Evolutionary conservation across 35 echinoderm and acorn worm genomes (phyloP), one percentile per base, ranked within the genome.

Genomic region (Stichopus chloronotus): DNA sequence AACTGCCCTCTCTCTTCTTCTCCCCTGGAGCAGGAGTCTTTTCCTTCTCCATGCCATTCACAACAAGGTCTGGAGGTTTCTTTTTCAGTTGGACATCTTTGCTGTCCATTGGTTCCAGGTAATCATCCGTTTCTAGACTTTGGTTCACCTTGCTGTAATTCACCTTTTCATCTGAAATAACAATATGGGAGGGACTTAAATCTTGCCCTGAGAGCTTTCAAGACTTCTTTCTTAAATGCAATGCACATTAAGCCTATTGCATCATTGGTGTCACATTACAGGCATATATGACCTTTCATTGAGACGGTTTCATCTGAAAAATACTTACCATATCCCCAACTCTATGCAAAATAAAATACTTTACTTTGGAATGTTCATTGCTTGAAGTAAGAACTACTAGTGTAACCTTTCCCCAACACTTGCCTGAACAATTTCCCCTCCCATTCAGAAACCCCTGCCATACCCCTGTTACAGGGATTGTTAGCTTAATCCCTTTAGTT

Each of bases 41-140:
- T 52, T 30, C 81, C 58, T 11, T 71, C 78, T 21, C 61, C n/a
- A 58, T 56, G 58, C 55, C 93, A 12, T 52, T 52, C 30, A 68
- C 55, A 52, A 63, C 25, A 9, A 92, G 58, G 30, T 84, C 8
- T 25, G 83, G 76, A 57, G 90, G 78, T 87, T 85, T 81, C 63
- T 90, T 22, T 60, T 80, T 90, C 90, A 65, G 55, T 87, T 94
- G 57, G 17, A 78, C 17, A 54, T 93, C 91, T 30, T 95, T 89
- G 53, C 89, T 95, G 30, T 94, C 94, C 88, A 98, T 95, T 6
- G 96, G 96, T 77, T 94, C 88, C 4, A 98, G 79, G 83, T 98
- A 98, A 22, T 95, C 96, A 71, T 98, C 92, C 30, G 72, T 92
- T 10, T 91, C 87, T 61, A 78, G 92, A 9, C 58, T 84, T 52